Percentiles rank a stretch among this genome's conserved stretches.
phyloP scores from a whole-genome alignment of 2,797 vertebrate species.

The Onychomys arenicola region DNA sequence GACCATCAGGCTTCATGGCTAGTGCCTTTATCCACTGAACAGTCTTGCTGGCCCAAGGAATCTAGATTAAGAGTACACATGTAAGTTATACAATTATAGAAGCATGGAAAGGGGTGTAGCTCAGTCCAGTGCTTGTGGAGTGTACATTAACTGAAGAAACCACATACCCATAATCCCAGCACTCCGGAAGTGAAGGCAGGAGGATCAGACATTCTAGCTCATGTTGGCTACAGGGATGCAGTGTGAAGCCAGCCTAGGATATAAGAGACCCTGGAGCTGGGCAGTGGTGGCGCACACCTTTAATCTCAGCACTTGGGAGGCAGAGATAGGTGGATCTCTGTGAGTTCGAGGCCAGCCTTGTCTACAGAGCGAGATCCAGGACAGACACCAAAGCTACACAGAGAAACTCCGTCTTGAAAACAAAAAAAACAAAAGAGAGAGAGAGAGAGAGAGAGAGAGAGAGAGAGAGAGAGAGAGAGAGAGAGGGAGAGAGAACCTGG shows the following conservation, averaged over 20 bases:
- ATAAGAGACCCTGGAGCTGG: background rate
- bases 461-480: background rate
- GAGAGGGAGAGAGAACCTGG: background rate
- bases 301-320: too few relatives aligned
- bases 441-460: too few relatives aligned
- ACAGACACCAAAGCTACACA: too few relatives aligned
- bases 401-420: too few relatives aligned
- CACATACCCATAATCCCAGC: background rate
- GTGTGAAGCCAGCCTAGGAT: background rate
- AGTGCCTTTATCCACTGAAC: background rate
- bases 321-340: too few relatives aligned
- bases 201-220: background rate
- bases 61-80: background rate
- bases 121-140: background rate
- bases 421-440: too few relatives aligned
- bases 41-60: background rate
- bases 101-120: background rate
- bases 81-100: background rate
- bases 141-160: background rate
- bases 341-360: too few relatives aligned
- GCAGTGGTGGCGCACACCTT: too few relatives aligned
- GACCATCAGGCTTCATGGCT: background rate
- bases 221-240: background rate
- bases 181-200: background rate
- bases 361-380: too few relatives aligned